Conservation (phyloP, 2,888 invertebrate genomes). For the Acanthosepion pharaonis region DNA sequence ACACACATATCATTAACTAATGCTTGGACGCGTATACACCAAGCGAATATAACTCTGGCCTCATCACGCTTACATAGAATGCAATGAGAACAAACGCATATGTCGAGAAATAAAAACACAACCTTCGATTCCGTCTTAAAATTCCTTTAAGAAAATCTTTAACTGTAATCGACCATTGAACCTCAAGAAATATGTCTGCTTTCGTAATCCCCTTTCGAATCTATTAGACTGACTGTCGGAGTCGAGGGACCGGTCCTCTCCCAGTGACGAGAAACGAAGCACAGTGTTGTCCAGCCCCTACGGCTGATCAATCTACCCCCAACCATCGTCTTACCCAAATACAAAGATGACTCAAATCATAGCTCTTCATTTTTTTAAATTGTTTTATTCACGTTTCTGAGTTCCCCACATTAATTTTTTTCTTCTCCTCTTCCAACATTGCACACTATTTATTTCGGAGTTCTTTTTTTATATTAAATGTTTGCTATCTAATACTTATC, state of each 20-base stretch:
- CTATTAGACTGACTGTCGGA: neutral
- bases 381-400: too few species aligned
- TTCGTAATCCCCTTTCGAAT: neutral
- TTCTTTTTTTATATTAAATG: neutral
- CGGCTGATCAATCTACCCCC: neutral
- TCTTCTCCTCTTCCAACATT: neutral
- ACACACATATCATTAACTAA: neutral
- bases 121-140: constrained; percentile 4
- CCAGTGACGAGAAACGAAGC: neutral
- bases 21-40: neutral
- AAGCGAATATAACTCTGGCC: neutral
- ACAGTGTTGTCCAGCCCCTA: neutral
- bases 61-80: neutral
- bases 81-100: neutral
- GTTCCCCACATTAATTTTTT: too few species aligned
- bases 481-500: constrained; percentile 22
- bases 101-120: neutral
- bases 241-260: neutral
- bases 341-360: too few species aligned
- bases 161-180: neutral
- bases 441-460: neutral
- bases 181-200: neutral
- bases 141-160: neutral
- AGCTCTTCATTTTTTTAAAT: too few species aligned
- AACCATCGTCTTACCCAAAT: neutral